A percentile compares a stretch with the other conserved stretches of the same genome.
Conservation (phyloP, 2,113 vertebrate species). For the Aviceda subcristata region DNA sequence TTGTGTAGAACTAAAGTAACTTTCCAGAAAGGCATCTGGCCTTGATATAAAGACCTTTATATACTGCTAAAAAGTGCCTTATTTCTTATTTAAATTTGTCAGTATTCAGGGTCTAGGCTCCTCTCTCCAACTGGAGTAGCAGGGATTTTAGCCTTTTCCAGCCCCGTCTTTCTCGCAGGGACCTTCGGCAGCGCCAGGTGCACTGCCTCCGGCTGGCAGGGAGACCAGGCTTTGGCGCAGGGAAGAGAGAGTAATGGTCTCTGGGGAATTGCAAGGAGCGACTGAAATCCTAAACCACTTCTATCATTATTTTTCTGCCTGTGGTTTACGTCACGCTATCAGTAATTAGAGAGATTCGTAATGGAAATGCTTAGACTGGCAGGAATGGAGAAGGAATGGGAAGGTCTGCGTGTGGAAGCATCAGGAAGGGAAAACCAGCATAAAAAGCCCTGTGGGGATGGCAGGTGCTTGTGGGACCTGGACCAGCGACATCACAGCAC, state of each 20-base stretch:
- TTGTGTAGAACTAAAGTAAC: slow-evolving; percentile 3
- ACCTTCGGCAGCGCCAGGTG: neutral
- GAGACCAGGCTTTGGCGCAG: neutral
- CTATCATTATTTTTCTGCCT: neutral
- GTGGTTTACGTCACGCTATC: neutral
- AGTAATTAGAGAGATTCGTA: neutral
- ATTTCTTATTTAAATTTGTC: slow-evolving; percentile 20
- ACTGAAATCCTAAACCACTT: neutral
- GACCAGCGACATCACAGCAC: neutral
- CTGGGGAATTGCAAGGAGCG: neutral
- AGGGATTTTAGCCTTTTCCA: slow-evolving; percentile 6
- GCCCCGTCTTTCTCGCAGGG: neutral
- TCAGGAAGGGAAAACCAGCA: neutral
- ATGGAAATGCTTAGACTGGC: neutral
- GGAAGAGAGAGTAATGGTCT: neutral
- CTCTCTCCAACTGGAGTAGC: neutral
- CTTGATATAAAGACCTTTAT: slow-evolving; percentile 25
- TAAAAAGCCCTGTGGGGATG: neutral
- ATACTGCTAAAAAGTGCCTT: neutral
- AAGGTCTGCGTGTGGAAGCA: neutral
- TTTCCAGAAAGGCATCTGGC: slow-evolving; percentile 42
- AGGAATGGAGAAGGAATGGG: neutral
- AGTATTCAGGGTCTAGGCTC: neutral
- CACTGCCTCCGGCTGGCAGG: neutral
- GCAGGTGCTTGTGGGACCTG: neutral